Base-by-base conservation (phyloP, 2,888 invertebrate genomes). In the Matsumyia berberina region DNA sequence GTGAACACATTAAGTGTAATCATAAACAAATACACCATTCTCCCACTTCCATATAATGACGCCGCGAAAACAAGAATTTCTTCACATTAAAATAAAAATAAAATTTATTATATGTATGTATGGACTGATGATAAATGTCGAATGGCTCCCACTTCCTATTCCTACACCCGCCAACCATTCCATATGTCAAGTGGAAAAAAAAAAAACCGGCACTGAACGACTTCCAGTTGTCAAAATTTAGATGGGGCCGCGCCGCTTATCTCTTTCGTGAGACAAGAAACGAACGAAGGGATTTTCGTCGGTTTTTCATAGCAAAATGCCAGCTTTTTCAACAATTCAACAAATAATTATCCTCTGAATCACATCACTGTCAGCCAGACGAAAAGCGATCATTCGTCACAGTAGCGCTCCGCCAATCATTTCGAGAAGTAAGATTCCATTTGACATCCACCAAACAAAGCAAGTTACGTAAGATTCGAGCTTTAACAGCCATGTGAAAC, bases 171-270 rank as follows among this genome's bases (percentile, higher is more conserved):
- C 19, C 15, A 19, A 12, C 7, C 0, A 37, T 55, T 46, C 55
- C 49, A 67, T 8, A 24, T 17, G 51, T 31, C 60, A 72, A 49
- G 39, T 19, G 57, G 37, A 66, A 60, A 15, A 24, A 60, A 15
- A 24, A 19, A 74, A 64, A 19, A 24, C 19, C 58, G 33, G 57
- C 37, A n/a, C 1, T 8, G 8, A 33, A 11, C 15, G n/a, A 55
- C 33, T 78, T 78, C 77, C 77, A 78, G 69, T 53, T 78, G 77
- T 78, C 77, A 77, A 51, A 77, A 49, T 1, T 46, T 64, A 51
- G 8, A 46, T 8, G 33, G 11, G 11, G 15, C 24, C 19, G 37
- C 49, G 17, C 17, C 8, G 15, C 29, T 58, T 17, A 49, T 37
- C 60, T 15, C 19, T 5, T 42, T 15, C 33, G 9, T 2, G n/a